Evolutionary conservation across 2,113 vertebrate species (phyloP).

Genomic region (Gnathonemus longibarbis): DNA sequence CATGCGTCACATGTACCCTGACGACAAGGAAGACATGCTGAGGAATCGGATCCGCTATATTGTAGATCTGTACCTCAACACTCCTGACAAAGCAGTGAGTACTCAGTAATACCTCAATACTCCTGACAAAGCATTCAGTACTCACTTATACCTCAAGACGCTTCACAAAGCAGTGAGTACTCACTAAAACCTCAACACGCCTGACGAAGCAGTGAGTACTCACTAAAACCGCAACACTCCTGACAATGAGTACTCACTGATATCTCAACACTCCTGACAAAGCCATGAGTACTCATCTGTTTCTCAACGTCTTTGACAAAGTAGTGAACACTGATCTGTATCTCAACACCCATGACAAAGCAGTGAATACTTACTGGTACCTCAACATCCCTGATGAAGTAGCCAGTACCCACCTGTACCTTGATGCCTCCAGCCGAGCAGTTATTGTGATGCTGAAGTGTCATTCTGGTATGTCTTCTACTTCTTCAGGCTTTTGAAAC

Average conservation of each 20-base stretch:
- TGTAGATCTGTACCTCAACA: conserved; percentile 93
- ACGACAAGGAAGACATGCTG: conserved; percentile 76
- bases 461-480: neutral
- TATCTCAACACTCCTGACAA: neutral
- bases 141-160: neutral
- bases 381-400: neutral
- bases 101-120: neutral
- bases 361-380: neutral
- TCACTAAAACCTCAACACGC: conserved; percentile 68
- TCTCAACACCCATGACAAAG: neutral
- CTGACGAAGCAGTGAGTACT: neutral
- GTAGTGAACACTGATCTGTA: conserved; percentile 52
- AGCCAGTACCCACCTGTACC: neutral
- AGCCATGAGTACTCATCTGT: neutral
- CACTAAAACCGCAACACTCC: neutral
- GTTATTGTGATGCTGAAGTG: neutral
- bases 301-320: conserved; percentile 58
- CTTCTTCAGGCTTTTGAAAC: conserved; percentile 79
- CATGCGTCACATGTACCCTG: conserved; percentile 96
- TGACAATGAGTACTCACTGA: neutral
- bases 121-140: neutral
- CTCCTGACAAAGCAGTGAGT: conserved; percentile 62
- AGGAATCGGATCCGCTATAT: conserved; percentile 84
- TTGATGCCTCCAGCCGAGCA: neutral
- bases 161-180: neutral